A percentile compares a stretch with the other conserved stretches of the same genome.
These are phyloP conservation scores for Dendrolimus kikuchii DNA, from an alignment of 1,140 invertebrate species.

Conservation along the genomic window DNA sequence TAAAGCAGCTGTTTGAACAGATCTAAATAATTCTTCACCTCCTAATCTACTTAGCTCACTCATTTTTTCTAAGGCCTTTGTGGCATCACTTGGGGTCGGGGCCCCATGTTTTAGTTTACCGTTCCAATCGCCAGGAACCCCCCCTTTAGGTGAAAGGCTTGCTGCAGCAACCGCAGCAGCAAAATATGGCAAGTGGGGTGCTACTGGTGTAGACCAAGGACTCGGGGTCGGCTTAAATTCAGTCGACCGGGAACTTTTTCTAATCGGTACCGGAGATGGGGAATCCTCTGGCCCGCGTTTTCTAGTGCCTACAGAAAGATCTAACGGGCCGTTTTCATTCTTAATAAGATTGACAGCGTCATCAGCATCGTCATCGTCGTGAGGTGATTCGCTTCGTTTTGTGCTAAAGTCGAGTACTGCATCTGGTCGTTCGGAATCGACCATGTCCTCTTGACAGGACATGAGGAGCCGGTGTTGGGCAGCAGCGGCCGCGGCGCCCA, in stretches of 20 bases:
- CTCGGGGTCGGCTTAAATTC: slow-evolving; percentile 79
- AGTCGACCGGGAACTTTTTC: slow-evolving; percentile 77
- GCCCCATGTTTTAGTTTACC: slow-evolving; percentile 82
- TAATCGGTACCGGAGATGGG: slow-evolving; percentile 74
- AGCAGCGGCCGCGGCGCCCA: slow-evolving; percentile 77
- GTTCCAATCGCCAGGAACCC: slow-evolving; percentile 80
- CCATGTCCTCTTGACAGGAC: slow-evolving; percentile 80
- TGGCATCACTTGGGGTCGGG: slow-evolving; percentile 82
- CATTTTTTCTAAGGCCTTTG: slow-evolving; percentile 93
- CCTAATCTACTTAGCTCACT: slow-evolving; percentile 89
- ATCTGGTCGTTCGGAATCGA: slow-evolving; percentile 65
- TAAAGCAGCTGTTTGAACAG: slow-evolving; percentile 70
- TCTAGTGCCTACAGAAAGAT: slow-evolving; percentile 83
- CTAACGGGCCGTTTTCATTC: slow-evolving; percentile 83
- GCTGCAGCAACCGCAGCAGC: slow-evolving; percentile 85
- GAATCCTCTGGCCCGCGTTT: slow-evolving; percentile 80
- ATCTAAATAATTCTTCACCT: slow-evolving; percentile 81
- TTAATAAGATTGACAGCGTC: slow-evolving; percentile 81
- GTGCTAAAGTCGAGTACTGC: slow-evolving; percentile 86
- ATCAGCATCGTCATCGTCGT: slow-evolving; percentile 72
- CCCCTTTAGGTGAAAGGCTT: slow-evolving; percentile 82
- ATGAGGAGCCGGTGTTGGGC: slow-evolving; percentile 84
- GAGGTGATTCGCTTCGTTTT: slow-evolving; percentile 71
- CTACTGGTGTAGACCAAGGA: slow-evolving; percentile 84
- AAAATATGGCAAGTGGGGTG: slow-evolving; percentile 85